These are phyloP conservation scores for Drosophila longiperda DNA, from an alignment of 2,888 invertebrate species.

Conservation along the genomic window DNA sequence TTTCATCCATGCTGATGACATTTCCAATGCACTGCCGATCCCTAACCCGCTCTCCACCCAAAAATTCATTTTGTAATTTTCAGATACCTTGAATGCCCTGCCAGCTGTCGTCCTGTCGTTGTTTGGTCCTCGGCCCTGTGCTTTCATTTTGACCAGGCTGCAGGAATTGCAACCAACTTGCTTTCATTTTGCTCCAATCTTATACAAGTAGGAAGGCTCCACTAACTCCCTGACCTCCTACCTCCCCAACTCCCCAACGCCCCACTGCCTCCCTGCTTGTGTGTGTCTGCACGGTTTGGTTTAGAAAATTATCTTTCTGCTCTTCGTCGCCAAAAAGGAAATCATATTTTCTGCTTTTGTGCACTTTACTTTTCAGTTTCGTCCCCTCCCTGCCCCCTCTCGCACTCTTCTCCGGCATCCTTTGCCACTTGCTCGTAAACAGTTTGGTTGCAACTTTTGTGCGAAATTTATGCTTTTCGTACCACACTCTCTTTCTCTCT, in stretches of 20 bases:
- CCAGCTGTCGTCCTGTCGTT: conserved; percentile 66
- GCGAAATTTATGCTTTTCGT: conserved; percentile 79
- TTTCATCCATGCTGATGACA: conserved; percentile 81
- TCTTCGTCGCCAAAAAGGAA: conserved; percentile 83
- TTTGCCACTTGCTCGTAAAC: conserved; percentile 70
- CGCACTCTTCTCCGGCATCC: conserved; percentile 1
- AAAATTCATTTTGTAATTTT: conserved; percentile 80
- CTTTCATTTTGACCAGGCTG: conserved; percentile 76
- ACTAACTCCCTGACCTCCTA: not conserved
- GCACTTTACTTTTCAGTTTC: conserved; percentile 80
- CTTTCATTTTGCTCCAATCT: conserved; percentile 52
- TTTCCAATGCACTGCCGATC: conserved; percentile 61
- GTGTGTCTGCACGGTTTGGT: conserved; percentile 48
- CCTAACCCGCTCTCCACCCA: not conserved
- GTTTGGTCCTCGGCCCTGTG: conserved; percentile 13
- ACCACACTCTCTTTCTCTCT: conserved; percentile 36
- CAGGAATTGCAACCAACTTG: conserved; percentile 75
- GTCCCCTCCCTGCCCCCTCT: conserved; percentile 7
- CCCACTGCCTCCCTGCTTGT: conserved; percentile 13
- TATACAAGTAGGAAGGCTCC: conserved; percentile 28
- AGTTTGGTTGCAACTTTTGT: conserved; percentile 82
- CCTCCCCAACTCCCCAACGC: not conserved
- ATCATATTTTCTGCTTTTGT: conserved; percentile 84
- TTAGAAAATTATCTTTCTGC: conserved; percentile 83
- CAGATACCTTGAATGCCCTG: conserved; percentile 62